Evolutionary conservation across 2,888 invertebrate genomes (phyloP).

Genomic region (Tetanocera ferruginea): DNA sequence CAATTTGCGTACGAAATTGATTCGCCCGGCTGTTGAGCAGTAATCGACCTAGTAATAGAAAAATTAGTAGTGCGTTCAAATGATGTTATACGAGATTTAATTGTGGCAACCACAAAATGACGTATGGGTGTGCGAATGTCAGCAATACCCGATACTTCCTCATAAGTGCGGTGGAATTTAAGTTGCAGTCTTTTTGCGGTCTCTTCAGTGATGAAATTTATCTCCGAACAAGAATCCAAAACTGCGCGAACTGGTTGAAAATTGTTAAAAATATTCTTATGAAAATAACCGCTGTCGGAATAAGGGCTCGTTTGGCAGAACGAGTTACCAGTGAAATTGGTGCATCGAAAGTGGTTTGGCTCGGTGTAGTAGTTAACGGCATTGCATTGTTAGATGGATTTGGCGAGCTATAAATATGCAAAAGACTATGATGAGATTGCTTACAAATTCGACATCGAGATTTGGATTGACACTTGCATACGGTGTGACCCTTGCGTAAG

Average conservation of each 20-base stretch:
- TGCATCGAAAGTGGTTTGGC: neutral
- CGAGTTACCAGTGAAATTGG: neutral
- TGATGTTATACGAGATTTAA: neutral
- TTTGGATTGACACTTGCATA: too few relatives aligned
- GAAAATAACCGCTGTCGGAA: neutral
- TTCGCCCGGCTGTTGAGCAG: neutral
- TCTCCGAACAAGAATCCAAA: slow-evolving; percentile 35
- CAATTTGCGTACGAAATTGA: neutral
- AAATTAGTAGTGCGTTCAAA: neutral
- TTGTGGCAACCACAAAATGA: neutral
- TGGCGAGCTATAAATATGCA: neutral
- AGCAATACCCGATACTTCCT: slow-evolving; percentile 11
- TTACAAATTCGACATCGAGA: too few relatives aligned
- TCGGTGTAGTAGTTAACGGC: neutral
- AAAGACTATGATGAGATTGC: slow-evolving; percentile 5
- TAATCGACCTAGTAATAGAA: neutral
- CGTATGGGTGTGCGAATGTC: neutral
- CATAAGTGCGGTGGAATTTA: neutral
- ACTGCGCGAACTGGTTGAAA: slow-evolving; percentile 15
- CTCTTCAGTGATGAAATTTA: too few relatives aligned
- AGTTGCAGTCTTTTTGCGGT: slow-evolving; percentile 16
- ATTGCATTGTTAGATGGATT: too few relatives aligned
- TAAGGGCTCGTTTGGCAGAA: neutral
- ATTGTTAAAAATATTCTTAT: slow-evolving; percentile 8
- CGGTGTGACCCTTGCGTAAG: too few relatives aligned